A percentile compares a stretch with the other conserved stretches of the same genome.
These are phyloP conservation scores for Euura lappo DNA, from an alignment of 1,140 invertebrate genomes.

Conservation along the genomic window DNA sequence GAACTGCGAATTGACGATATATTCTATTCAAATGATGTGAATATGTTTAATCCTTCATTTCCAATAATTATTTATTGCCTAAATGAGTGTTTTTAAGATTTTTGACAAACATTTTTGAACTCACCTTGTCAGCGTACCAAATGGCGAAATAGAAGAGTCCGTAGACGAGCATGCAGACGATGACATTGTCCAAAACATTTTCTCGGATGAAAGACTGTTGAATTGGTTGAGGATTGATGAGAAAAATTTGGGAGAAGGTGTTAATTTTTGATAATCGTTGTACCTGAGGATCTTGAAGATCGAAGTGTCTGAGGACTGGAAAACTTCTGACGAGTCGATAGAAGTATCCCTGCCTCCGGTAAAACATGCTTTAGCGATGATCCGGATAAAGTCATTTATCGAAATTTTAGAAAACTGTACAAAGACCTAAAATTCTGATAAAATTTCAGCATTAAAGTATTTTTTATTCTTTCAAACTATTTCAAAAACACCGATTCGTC, in stretches of 20 bases:
- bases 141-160: slow-evolving; percentile 46
- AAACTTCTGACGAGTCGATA: slow-evolving; percentile 33
- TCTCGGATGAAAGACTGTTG: slow-evolving; percentile 47
- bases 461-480: too few relatives aligned
- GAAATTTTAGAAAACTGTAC: too few relatives aligned
- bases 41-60: too few relatives aligned
- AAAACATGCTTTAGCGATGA: slow-evolving; percentile 32
- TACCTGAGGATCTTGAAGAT: slow-evolving; percentile 47
- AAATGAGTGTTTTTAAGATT: background rate
- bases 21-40: too few relatives aligned
- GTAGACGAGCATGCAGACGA: slow-evolving; percentile 47
- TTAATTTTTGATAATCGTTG: slow-evolving; percentile 16
- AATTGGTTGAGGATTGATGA: slow-evolving; percentile 5
- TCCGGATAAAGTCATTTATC: too few relatives aligned
- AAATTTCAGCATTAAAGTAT: too few relatives aligned
- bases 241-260: slow-evolving; percentile 1
- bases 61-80: too few relatives aligned
- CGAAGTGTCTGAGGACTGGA: slow-evolving; percentile 40
- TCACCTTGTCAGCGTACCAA: slow-evolving; percentile 53
- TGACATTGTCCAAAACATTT: slow-evolving; percentile 50
- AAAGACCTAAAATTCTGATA: too few relatives aligned
- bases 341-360: slow-evolving; percentile 33
- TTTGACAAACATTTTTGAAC: background rate
- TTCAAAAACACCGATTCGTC: too few relatives aligned
- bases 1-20: too few relatives aligned